phyloP scores from a whole-genome alignment of 1,140 invertebrate genomes.

The Caenorhabditis briggsae region DNA sequence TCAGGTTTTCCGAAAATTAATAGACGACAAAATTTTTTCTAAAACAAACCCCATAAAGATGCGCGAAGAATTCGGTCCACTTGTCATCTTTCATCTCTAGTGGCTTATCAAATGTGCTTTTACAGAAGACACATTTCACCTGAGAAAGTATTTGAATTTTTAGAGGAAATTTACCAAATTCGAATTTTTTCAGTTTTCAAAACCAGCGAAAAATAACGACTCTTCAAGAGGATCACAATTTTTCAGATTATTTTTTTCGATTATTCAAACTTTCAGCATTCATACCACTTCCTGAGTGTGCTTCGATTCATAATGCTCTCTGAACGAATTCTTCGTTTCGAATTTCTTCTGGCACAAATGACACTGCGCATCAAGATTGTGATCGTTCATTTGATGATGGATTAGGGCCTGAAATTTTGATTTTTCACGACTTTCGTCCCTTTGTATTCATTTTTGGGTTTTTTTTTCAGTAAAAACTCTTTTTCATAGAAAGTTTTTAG shows the following conservation, averaged over 20 bases:
- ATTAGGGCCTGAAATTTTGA: neutral
- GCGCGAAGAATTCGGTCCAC: neutral
- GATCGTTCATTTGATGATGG: conserved; percentile 3
- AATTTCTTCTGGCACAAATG: conserved; percentile 29
- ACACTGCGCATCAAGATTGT: conserved; percentile 14
- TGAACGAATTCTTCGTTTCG: neutral
- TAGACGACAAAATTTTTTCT: neutral
- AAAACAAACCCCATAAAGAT: conserved; percentile 17
- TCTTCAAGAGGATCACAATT: too few relatives aligned
- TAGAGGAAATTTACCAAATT: neutral
- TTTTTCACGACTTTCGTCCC: neutral
- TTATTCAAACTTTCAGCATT: neutral
- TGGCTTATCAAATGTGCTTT: conserved; percentile 33
- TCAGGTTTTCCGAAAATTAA: too few relatives aligned
- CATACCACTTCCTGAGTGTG: conserved; percentile 24
- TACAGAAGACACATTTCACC: conserved; percentile 35
- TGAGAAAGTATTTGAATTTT: neutral
- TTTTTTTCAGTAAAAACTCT: neutral
- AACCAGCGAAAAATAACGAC: too few relatives aligned
- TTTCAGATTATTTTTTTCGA: too few relatives aligned
- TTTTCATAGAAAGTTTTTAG: too few relatives aligned
- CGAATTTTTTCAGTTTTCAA: too few relatives aligned
- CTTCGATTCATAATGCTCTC: conserved; percentile 9
- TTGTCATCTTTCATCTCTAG: conserved; percentile 9
- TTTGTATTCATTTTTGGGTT: neutral